phyloP scores from a whole-genome alignment of 92 coral and sea anemone species.

The Zoanthus gigantus region DNA sequence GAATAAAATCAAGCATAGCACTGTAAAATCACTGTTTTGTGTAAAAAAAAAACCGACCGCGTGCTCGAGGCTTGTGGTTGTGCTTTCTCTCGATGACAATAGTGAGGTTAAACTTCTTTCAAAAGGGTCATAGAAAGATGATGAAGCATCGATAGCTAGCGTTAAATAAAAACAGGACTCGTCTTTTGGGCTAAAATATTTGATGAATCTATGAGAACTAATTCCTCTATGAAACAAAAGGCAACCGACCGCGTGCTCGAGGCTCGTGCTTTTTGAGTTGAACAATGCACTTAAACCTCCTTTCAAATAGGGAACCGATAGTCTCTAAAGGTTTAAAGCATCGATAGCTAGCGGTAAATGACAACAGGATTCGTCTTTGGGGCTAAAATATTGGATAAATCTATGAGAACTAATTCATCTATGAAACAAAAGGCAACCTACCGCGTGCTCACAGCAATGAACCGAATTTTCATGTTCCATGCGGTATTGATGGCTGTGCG shows the following conservation, averaged over 20 bases:
- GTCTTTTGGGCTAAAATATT: not conserved
- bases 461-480: no score
- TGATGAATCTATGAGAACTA: not conserved
- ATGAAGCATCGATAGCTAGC: not conserved
- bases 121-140: not conserved
- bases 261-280: no score
- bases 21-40: conserved; percentile 1
- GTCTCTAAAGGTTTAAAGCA: not conserved
- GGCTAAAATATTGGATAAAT: not conserved
- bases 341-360: not conserved
- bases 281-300: no score
- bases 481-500: not conserved
- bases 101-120: not conserved
- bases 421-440: not conserved
- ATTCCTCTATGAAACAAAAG: not conserved
- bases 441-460: no score
- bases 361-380: not conserved
- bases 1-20: conserved; percentile 3
- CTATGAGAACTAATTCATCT: not conserved
- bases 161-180: not conserved
- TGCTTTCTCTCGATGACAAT: not conserved
- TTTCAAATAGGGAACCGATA: no score
- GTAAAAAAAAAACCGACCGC: not conserved
- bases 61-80: not conserved
- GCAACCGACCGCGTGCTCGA: not conserved